A percentile compares a stretch with the other conserved stretches of the same genome.
phyloP scores from a whole-genome alignment of 2,113 vertebrate genomes.

The Clarias magur region DNA sequence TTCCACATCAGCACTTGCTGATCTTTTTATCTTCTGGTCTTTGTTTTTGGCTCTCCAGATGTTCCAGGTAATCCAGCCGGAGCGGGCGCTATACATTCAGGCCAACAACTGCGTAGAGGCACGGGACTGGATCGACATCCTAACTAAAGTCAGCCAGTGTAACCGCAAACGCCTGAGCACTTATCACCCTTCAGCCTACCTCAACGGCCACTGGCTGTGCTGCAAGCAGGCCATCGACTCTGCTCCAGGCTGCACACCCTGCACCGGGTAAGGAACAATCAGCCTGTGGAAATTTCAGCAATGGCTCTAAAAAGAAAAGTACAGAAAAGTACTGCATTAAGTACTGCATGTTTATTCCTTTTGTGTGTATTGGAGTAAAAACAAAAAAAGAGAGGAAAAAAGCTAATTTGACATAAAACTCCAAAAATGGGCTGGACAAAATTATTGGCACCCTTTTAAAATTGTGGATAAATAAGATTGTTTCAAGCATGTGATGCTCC shows the following conservation, averaged over 20 bases:
- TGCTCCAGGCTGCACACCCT: conserved; percentile 88
- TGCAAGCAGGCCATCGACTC: conserved; percentile 86
- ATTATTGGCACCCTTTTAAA: too few species aligned
- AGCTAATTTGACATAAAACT: too few species aligned
- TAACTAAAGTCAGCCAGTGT: conserved; percentile 97
- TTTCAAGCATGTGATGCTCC: too few species aligned
- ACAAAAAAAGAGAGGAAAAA: too few species aligned
- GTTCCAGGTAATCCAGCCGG: conserved; percentile 98
- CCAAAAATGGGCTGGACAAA: too few species aligned
- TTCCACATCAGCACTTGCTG: neutral
- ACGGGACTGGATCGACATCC: conserved; percentile 95
- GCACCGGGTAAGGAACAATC: conserved; percentile 82
- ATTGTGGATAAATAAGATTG: too few species aligned
- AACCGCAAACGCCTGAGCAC: conserved; percentile 93
- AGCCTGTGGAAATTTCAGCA: neutral
- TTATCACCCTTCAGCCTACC: conserved; percentile 95
- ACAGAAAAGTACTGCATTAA: too few species aligned
- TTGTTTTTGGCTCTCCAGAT: conserved; percentile 74
- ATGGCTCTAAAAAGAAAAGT: neutral
- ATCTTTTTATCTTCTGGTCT: neutral
- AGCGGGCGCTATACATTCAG: conserved; percentile 96
- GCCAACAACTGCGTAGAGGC: conserved; percentile 98
- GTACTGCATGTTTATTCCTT: too few species aligned
- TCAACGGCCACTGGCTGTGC: conserved; percentile 97
- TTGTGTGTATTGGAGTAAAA: too few species aligned